A percentile compares a stretch with the other conserved stretches of the same genome.
phyloP scores from a whole-genome alignment of 2,113 vertebrate species.

The Neogobius melanostomus region DNA sequence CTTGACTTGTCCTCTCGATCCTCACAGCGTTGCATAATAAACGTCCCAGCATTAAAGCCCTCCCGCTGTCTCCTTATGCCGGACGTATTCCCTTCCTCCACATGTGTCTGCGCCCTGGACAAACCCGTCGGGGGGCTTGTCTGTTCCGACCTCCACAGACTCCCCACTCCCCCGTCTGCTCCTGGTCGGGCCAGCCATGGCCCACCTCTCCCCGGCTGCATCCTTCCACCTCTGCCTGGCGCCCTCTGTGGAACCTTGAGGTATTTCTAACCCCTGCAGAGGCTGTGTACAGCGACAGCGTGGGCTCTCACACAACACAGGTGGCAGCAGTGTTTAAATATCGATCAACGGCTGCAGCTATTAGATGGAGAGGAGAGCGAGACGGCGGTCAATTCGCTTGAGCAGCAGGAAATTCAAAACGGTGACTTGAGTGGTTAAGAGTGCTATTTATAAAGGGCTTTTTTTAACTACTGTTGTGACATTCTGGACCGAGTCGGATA shows the following conservation, averaged over 20 bases:
- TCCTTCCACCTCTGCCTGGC: neutral
- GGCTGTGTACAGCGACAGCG: constrained; percentile 13
- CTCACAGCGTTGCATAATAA: neutral
- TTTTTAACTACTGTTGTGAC: too few species aligned
- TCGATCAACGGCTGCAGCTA: constrained; percentile 31
- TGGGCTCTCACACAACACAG: constrained; percentile 19
- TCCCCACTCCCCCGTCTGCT: constrained; percentile 29
- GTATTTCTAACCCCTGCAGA: constrained; percentile 41
- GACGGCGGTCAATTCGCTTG: constrained; percentile 5
- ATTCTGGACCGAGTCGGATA: too few species aligned
- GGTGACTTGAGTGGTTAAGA: neutral
- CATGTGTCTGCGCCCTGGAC: neutral
- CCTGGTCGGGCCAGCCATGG: constrained; percentile 33
- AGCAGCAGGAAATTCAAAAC: constrained; percentile 11
- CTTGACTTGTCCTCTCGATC: neutral
- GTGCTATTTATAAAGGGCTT: too few species aligned
- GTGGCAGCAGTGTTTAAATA: constrained; percentile 40
- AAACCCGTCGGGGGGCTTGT: constrained; percentile 27
- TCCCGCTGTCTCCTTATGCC: neutral
- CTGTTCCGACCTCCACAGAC: constrained; percentile 42
- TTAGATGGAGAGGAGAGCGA: constrained; percentile 1
- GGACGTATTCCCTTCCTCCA: neutral
- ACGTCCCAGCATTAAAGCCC: neutral
- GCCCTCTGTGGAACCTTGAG: constrained; percentile 34
- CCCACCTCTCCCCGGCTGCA: constrained; percentile 14